phyloP scores from a whole-genome alignment of 1,140 invertebrate species.

The Notospermus geniculatus region DNA sequence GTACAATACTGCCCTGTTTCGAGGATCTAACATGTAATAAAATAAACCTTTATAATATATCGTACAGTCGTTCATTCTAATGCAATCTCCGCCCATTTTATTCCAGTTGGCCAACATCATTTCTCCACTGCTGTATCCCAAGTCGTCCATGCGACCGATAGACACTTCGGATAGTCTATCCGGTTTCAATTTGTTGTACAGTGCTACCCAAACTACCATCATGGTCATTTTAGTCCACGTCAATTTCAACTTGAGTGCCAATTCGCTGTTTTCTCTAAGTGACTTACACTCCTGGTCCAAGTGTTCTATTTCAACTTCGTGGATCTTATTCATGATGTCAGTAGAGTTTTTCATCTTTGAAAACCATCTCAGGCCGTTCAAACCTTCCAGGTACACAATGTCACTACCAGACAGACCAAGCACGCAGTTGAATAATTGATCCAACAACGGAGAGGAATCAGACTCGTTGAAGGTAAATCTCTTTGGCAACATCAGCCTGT shows the following conservation, averaged over 20 bases:
- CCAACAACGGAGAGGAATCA: not conserved
- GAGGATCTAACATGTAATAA: not conserved
- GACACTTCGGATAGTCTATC: not conserved
- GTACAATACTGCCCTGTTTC: not conserved
- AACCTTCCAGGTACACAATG: constrained; percentile 1
- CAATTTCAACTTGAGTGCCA: not conserved
- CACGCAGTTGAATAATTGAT: constrained; percentile 1
- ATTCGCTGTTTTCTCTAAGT: not conserved
- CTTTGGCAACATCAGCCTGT: not conserved
- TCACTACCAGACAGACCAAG: not conserved
- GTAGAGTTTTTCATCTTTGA: not conserved
- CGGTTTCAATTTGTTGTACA: not conserved
- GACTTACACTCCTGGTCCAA: not conserved
- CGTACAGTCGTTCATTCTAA: not conserved
- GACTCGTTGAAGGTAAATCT: not conserved
- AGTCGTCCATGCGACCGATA: constrained; percentile 1
- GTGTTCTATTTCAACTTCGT: constrained; percentile 1
- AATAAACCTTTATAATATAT: not conserved
- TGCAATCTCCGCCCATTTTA: not conserved
- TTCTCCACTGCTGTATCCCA: not conserved
- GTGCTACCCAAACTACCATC: constrained; percentile 5
- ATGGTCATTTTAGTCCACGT: constrained; percentile 6
- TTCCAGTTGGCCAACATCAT: not conserved
- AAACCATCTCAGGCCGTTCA: not conserved
- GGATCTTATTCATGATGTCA: not conserved